These are phyloP conservation scores for Sebastes steindachneri DNA, from an alignment of 2,797 vertebrate genomes.

Conservation along the genomic window DNA sequence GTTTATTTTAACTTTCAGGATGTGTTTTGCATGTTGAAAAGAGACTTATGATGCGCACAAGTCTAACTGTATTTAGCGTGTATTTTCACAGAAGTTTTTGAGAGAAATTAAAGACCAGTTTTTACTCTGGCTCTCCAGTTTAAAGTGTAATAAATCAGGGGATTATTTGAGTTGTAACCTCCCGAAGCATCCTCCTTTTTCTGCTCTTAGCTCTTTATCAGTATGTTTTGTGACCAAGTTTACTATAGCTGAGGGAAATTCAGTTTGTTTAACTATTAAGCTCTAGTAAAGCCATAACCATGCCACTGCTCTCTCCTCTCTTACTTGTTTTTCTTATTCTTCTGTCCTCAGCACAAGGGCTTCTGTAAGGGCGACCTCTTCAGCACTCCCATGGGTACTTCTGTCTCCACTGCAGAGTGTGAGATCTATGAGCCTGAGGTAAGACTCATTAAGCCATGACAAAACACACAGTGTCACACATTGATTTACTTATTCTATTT, in stretches of 20 bases:
- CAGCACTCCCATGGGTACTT: background rate
- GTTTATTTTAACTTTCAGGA: background rate
- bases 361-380: conserved; percentile 70
- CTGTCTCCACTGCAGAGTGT: conserved; percentile 42
- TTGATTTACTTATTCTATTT: background rate
- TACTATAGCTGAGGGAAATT: background rate
- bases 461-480: background rate
- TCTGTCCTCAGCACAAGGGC: conserved; percentile 79
- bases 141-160: background rate
- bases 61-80: background rate
- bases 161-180: background rate
- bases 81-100: background rate
- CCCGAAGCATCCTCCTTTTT: background rate
- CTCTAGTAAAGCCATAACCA: background rate
- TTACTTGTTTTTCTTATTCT: background rate
- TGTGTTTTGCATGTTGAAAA: background rate
- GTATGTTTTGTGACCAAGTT: background rate
- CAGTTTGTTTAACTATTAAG: background rate
- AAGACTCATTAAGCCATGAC: background rate
- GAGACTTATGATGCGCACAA: background rate
- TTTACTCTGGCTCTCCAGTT: background rate
- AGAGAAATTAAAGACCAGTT: background rate
- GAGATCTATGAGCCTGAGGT: conserved; percentile 84
- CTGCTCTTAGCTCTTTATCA: background rate
- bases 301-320: background rate